Base-by-base conservation (phyloP, 2,113 vertebrate genomes). In the Acanthochromis polyacanthus region DNA sequence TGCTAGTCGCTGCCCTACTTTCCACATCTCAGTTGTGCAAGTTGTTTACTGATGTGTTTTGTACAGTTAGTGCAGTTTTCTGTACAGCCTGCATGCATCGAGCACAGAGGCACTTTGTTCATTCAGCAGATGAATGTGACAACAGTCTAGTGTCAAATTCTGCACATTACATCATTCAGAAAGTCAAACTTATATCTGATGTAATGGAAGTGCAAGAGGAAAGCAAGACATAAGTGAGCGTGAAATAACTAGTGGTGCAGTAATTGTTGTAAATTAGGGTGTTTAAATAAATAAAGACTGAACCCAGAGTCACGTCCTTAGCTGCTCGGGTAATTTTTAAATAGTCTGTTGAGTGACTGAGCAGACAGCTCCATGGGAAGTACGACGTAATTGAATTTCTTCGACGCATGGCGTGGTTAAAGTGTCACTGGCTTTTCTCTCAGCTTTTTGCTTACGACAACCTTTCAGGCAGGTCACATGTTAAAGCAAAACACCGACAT, bases 351-450 rank as follows among this genome's bases (percentile, higher is more conserved):
- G 53, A 71, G 76, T 61, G 71, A 62, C 67, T 55, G 73, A 59
- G 11, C 76, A 52, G 65, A 38, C 60, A 53, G 58, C 51, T 71
- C 67, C 58, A 48, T 17, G 28, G 17, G 60, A 75, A 63, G 80
- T 74, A 63, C 67, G 14, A 25, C 32, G 32, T 66, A 61, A 85
- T 48, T 78, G 71, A 75, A 67, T 80, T 76, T 76, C 59, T 71
- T 43, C 11, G 45, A 83, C 10, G 62, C 59, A 43, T 1, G 28
- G 52, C 9, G 12, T 83, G 79, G 78, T 80, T 69, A 43, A 81
- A 77, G 69, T 81, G 84, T 80, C 81, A 61, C 80, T 82, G 82
- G 64, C 68, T 72, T 79, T 74, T 38, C 81, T 86, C 84, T 56
- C 15, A 32, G 73, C 32, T 36, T 63, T 74, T 63, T 25, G 52